Evolutionary conservation across 2,797 vertebrate species (phyloP), one percentile per base, ranked within the genome.

Genomic region (Dendrocincla tyrannina): DNA sequence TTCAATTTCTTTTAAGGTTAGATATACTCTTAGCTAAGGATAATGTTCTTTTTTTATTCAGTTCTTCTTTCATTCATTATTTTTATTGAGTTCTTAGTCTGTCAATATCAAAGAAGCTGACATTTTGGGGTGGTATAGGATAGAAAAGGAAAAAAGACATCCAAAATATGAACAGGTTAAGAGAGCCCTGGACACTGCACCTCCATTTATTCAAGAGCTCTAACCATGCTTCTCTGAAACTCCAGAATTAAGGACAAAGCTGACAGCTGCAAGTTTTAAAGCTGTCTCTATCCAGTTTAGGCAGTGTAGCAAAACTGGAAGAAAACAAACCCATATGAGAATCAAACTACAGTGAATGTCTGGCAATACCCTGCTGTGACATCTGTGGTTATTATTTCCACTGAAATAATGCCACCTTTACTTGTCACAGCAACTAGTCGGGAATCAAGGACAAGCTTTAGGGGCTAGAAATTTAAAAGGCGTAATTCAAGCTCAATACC

Each of bases 341-440:
- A 67, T 50, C 13, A 52, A 52, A 3, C 16, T 22, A 37, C 0
- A 0, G 53, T 1, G 5, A 10, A 13, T 4, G 9, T 8, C 25
- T 58, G 35, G 15, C 35, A 89, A 37, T 22, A 76, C 30, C 5
- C 12, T 24, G 5, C 4, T 37, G n/a, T 52, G 33, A 68, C 56
- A 78, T 30, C 20, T 53, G 25, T 68, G 4, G 19, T 9, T 14
- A 7, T 11, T 53, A 60, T 20, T 69, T 55, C 27, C 64, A 83
- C 19, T 37, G 10, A 68, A 62, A 56, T 18, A 46, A 88, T 2
- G 5, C 5, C 32, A 39, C 4, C 33, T 85, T 77, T 13, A 28
- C 25, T 35, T 64, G 37, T 62, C 44, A 35, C 20, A 59, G 11
- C 17, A 47, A 25, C 8, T 11, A 33, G 8, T 46, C 9, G 20